Conservation (phyloP, 2,888 invertebrate genomes). For the Aplocera efformata region DNA sequence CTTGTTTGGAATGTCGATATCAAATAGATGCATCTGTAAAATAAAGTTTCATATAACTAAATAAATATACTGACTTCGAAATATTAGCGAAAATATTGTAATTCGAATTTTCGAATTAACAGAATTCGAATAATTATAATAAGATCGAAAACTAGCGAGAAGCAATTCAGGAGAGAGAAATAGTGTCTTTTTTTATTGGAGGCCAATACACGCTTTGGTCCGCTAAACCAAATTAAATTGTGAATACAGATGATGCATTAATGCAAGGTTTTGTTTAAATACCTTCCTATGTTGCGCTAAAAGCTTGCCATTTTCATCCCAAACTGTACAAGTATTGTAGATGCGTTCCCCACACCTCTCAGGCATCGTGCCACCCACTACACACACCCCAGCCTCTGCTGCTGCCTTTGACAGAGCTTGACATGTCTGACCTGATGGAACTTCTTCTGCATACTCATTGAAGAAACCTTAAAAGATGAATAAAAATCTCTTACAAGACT, state of each 20-base stretch:
- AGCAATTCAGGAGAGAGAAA: too few relatives aligned
- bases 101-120: too few relatives aligned
- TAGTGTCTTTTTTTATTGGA: too few relatives aligned
- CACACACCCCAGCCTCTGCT: slow-evolving; percentile 85
- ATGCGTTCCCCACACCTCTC: slow-evolving; percentile 85
- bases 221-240: too few relatives aligned
- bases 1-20: slow-evolving; percentile 95
- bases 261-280: slow-evolving; percentile 11
- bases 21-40: slow-evolving; percentile 93
- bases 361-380: slow-evolving; percentile 95
- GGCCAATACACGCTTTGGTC: too few relatives aligned
- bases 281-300: slow-evolving; percentile 93
- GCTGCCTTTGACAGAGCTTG: slow-evolving; percentile 87
- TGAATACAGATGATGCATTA: too few relatives aligned
- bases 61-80: not conserved
- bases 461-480: slow-evolving; percentile 82
- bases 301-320: slow-evolving; percentile 88
- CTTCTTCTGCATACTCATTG: slow-evolving; percentile 90
- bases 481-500: too few relatives aligned
- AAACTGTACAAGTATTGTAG: slow-evolving; percentile 94
- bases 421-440: slow-evolving; percentile 90
- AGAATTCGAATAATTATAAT: too few relatives aligned
- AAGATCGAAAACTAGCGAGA: too few relatives aligned
- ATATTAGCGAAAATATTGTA: too few relatives aligned
- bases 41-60: not conserved